Evolutionary conservation across 1,140 invertebrate species (phyloP), one percentile per base, ranked within the genome.

Genomic region (Uloborus diversus): DNA sequence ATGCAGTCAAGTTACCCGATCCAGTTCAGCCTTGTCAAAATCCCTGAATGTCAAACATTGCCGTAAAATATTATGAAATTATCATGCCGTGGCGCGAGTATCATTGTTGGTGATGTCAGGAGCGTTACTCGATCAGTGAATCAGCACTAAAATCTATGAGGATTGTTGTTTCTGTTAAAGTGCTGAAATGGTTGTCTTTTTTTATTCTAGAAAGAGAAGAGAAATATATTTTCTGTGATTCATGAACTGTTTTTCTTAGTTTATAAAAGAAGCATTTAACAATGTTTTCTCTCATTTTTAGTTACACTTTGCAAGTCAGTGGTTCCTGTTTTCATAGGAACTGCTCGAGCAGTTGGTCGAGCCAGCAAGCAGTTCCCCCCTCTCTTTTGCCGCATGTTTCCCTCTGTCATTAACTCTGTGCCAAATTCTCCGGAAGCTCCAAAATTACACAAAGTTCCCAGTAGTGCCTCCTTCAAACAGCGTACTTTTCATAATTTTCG

Each of bases 281-380:
- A 57, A 35, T 73, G 59, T 2, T 20, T 75, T 64, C 11, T 33
- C 61, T 82, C 33, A 80, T 61, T 82, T 82, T 56, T 85, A 92
- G 90, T 89, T 61, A 88, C 87, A 32, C 85, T 97, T n/a, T 96
- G 94, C 85, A 93, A 93, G 84, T 92, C 91, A 23, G 92, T 93
- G 5, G 90, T 97, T 17, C 96, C 96, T 62, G 90, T 95, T 61
- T 88, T 98, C 0, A 92, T 98, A 71, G 96, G 96, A 3, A 85
- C 97, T 66, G 92, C 92, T 0, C 87, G 96, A 69, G 94, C 96
- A 4, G 92, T 98, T 90, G 96, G 96, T 7, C 89, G 96, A 95
- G 93, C 86, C 90, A 69, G 65, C 20, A 80, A 84, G 68, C 35
- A 20, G 5, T 25, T 84, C 84, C 30, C 92, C 3, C 91, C 94